phyloP scores from a whole-genome alignment of 1,140 invertebrate species.

The Ectropis grisescens region DNA sequence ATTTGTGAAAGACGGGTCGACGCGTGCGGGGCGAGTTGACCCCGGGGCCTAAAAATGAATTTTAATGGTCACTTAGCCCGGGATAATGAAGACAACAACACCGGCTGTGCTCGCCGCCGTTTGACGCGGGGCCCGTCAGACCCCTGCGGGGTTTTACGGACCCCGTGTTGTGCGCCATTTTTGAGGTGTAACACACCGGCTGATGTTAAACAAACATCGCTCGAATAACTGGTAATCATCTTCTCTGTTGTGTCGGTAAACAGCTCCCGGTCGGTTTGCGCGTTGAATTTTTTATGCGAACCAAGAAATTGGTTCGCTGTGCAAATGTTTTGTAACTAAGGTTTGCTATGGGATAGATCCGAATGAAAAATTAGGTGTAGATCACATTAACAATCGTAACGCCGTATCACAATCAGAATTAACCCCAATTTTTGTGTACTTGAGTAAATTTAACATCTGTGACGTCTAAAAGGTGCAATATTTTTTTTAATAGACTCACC shows the following conservation, averaged over 20 bases:
- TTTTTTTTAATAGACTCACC: no score
- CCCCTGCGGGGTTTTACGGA: conserved; percentile 1
- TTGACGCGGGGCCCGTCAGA: conserved; percentile 15
- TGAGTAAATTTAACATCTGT: not conserved
- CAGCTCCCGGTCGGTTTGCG: no score
- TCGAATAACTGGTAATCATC: no score
- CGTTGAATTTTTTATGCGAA: no score
- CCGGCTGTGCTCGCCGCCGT: conserved; percentile 15
- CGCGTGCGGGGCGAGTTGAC: conserved; percentile 14
- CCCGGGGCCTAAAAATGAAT: conserved; percentile 42
- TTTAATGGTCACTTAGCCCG: conserved; percentile 46
- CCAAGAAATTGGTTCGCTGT: no score
- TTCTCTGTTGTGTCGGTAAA: no score
- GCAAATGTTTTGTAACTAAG: no score
- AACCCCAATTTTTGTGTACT: not conserved
- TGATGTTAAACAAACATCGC: not conserved
- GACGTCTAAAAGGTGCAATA: no score
- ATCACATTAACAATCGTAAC: not conserved
- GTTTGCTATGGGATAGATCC: no score
- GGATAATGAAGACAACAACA: conserved; percentile 33
- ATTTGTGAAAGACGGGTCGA: no score
- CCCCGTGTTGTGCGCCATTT: conserved; percentile 2
- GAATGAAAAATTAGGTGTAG: no score
- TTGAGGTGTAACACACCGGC: not conserved
- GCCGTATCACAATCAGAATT: conserved; percentile 1